Conservation (phyloP, 2,888 invertebrate species). For the Tortricodes alternella region DNA sequence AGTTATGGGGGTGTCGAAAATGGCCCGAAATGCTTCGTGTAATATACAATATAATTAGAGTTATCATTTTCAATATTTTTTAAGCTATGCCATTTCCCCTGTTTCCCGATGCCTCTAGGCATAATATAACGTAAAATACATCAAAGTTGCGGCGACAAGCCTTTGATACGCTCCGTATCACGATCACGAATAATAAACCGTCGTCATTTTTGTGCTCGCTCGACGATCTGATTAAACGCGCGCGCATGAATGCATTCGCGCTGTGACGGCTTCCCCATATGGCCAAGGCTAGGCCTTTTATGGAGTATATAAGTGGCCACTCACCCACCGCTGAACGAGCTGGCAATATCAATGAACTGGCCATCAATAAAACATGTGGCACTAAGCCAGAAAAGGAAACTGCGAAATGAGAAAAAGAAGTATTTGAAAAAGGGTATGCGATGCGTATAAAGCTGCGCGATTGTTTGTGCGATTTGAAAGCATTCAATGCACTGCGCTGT, state of each 20-base stretch:
- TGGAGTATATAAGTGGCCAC: slow-evolving; percentile 80
- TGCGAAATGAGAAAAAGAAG: slow-evolving; percentile 79
- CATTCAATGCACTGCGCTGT: slow-evolving; percentile 75
- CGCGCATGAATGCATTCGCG: slow-evolving; percentile 78
- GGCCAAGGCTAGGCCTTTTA: slow-evolving; percentile 80
- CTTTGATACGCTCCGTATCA: slow-evolving; percentile 25
- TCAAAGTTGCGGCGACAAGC: slow-evolving; percentile 8
- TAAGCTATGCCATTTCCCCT: not conserved
- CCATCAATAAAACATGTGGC: slow-evolving; percentile 83
- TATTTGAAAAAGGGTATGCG: slow-evolving; percentile 75
- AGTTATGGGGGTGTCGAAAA: no score
- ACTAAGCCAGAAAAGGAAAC: slow-evolving; percentile 79
- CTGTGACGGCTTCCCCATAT: slow-evolving; percentile 78
- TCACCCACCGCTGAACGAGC: slow-evolving; percentile 81
- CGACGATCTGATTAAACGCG: slow-evolving; percentile 69
- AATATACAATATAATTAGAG: no score
- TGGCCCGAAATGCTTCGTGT: no score
- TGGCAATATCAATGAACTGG: slow-evolving; percentile 81
- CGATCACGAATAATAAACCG: slow-evolving; percentile 31
- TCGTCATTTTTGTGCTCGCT: slow-evolving; percentile 64
- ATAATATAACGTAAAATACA: slow-evolving; percentile 1
- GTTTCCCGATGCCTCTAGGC: slow-evolving; percentile 6
- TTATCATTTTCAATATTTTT: not conserved
- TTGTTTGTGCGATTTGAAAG: slow-evolving; percentile 74
- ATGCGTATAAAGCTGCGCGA: slow-evolving; percentile 62